Conservation (phyloP, 2,888 invertebrate species). For the Axea sp. region DNA sequence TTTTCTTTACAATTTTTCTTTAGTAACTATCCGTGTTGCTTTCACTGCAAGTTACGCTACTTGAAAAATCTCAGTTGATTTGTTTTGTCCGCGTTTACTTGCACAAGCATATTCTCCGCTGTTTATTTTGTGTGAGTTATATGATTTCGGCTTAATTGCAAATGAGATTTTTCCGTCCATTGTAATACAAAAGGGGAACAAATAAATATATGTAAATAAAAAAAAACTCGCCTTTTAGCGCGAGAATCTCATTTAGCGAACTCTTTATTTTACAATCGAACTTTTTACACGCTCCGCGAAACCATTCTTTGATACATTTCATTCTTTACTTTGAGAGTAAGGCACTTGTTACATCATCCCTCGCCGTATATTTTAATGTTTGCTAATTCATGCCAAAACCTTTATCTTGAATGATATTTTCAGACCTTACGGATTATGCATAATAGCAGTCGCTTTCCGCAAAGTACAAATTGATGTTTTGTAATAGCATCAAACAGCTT, state of each 20-base stretch:
- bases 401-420: neutral
- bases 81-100: too few relatives aligned
- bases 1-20: too few relatives aligned
- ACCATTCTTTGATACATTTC: constrained; percentile 18
- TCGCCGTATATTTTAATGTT: neutral
- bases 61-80: too few relatives aligned
- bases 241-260: neutral
- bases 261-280: constrained; percentile 8
- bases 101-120: too few relatives aligned
- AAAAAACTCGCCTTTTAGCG: constrained; percentile 6
- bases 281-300: neutral
- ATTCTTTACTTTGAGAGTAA: constrained; percentile 4
- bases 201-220: neutral
- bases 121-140: too few relatives aligned
- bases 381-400: neutral
- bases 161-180: neutral
- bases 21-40: too few relatives aligned
- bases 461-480: too few relatives aligned
- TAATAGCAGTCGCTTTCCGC: too few relatives aligned
- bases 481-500: too few relatives aligned
- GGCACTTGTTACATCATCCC: neutral
- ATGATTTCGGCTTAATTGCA: neutral
- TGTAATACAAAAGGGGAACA: neutral
- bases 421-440: neutral
- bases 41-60: neutral